Evolutionary conservation across 1,140 invertebrate genomes (phyloP), one percentile per base, ranked within the genome.

Genomic region (Drosophila varians): DNA sequence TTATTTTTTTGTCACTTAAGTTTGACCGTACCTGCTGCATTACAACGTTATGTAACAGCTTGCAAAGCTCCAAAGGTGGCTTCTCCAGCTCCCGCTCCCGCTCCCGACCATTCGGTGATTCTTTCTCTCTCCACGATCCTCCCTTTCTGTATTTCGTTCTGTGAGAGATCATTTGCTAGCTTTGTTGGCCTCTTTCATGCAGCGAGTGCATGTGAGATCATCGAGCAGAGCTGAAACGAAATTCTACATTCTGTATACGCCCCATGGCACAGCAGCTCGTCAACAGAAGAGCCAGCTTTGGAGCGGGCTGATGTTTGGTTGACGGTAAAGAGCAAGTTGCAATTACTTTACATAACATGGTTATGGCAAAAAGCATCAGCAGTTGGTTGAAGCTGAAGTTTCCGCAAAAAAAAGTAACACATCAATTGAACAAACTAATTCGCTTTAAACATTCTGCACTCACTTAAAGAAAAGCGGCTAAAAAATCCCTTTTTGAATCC

Each of bases 1-100:
- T n/a, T n/a, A n/a, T n/a, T n/a, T 31, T 31, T 31, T 21, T 21
- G 21, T 21, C 21, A 21, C 21, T 21, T 2, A 4, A 42, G 18
- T 56, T 57, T 87, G 82, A 87, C 65, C n/a, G n/a, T n/a, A n/a
- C n/a, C n/a, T n/a, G 82, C 82, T 87, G 82, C 82, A 87, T 87
- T 87, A 87, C 82, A 65, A 48, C 61, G 70, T 74, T 74, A 74
- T 74, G 61, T 74, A 74, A 74, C 60, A 47, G 55, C 55, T 47
- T 68, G 65, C 68, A 68, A 54, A 55, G 69, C 68, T 72, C 42
- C 71, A 74, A 75, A 56, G 62, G 61, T 52, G 38, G 14, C 47
- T 49, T 51, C 53, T 49, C 14, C 66, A 46, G 28, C 25, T 46
- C 55, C 8, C 38, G 6, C 38, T 16, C 48, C 40, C 12, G 16